phyloP scores from a whole-genome alignment of 2,888 invertebrate genomes.

The Crocallis elinguaria region DNA sequence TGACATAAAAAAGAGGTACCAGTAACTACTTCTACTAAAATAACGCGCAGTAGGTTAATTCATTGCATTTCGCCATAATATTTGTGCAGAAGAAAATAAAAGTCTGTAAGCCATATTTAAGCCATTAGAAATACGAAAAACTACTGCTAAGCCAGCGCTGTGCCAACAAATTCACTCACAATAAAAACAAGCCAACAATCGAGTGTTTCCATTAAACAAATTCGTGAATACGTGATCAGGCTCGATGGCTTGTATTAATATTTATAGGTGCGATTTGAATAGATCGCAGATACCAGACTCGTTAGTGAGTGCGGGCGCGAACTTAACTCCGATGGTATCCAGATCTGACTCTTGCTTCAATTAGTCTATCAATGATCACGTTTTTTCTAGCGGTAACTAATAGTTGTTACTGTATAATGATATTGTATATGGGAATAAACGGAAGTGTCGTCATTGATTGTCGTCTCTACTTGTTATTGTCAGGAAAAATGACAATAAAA shows the following conservation, averaged over 20 bases:
- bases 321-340: constrained; percentile 59
- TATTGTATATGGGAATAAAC: neutral
- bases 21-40: too few relatives aligned
- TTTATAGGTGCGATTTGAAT: constrained; percentile 77
- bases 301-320: constrained; percentile 48
- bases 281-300: constrained; percentile 72
- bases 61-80: too few relatives aligned
- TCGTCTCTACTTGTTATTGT: too few relatives aligned
- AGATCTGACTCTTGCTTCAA: constrained; percentile 62
- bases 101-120: neutral
- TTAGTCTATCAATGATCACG: constrained; percentile 64
- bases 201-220: constrained; percentile 68
- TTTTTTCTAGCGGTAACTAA: constrained; percentile 25
- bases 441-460: neutral
- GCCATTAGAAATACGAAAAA: too few relatives aligned
- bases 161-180: constrained; percentile 49
- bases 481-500: too few relatives aligned
- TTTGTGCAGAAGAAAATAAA: too few relatives aligned
- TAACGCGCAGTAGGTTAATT: too few relatives aligned
- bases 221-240: constrained; percentile 66
- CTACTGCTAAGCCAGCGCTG: constrained; percentile 1
- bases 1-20: too few relatives aligned
- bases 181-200: constrained; percentile 70
- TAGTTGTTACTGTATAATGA: constrained; percentile 13
- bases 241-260: constrained; percentile 68